Conservation (phyloP, 2,888 invertebrate genomes). For the Selenia dentaria region DNA sequence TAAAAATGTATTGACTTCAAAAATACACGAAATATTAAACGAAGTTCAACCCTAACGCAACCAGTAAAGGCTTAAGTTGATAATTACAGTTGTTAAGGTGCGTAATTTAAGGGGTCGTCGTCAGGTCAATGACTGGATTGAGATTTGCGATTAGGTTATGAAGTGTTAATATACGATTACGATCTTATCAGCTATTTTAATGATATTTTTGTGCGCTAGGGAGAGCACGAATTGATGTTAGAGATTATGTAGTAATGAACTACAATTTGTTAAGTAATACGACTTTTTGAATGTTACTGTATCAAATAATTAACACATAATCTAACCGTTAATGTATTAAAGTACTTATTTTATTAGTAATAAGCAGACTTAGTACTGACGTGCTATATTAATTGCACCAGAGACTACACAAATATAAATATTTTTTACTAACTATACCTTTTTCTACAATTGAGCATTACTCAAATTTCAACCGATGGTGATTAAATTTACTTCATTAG, state of each 20-base stretch:
- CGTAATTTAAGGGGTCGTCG: slow-evolving; percentile 38
- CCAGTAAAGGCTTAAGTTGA: background rate
- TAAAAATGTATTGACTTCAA: background rate
- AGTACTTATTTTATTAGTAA: too few species aligned
- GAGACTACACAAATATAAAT: too few species aligned
- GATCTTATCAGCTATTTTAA: slow-evolving; percentile 22
- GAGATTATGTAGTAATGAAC: background rate
- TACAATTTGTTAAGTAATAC: too few species aligned
- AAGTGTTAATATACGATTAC: slow-evolving; percentile 45
- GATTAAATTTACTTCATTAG: too few species aligned
- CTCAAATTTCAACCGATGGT: too few species aligned
- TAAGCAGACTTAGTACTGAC: too few species aligned
- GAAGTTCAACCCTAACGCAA: slow-evolving; percentile 11
- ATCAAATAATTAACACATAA: too few species aligned
- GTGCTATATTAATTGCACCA: too few species aligned
- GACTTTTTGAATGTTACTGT: too few species aligned
- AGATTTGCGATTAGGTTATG: slow-evolving; percentile 40
- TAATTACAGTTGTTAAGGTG: slow-evolving; percentile 25
- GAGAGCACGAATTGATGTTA: background rate
- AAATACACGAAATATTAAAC: background rate
- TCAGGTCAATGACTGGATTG: slow-evolving; percentile 51
- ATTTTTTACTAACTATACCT: too few species aligned
- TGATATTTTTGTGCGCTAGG: background rate
- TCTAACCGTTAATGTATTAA: too few species aligned
- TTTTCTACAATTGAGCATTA: too few species aligned